Conservation (phyloP, 2,888 invertebrate genomes). For the Hypselothyrea guttata region DNA sequence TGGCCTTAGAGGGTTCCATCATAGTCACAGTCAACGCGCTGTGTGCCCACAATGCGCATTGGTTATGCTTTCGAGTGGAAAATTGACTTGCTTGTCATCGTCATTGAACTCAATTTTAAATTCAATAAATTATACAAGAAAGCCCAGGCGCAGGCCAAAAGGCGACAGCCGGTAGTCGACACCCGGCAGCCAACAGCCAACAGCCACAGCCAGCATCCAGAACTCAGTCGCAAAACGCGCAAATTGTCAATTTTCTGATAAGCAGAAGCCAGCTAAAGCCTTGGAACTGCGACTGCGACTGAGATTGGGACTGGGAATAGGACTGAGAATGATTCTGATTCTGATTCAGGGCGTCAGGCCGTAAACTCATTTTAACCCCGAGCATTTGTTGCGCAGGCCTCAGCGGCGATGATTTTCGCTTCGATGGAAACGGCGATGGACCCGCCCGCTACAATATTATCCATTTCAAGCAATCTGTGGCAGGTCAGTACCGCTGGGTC, state of each 20-base stretch:
- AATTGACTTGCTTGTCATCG: slow-evolving; percentile 79
- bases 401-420: slow-evolving; percentile 94
- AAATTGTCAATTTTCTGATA: slow-evolving; percentile 78
- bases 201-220: slow-evolving; percentile 1
- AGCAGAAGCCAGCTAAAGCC: slow-evolving; percentile 33
- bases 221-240: slow-evolving; percentile 59
- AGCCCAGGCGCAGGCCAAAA: slow-evolving; percentile 14
- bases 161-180: slow-evolving; percentile 4
- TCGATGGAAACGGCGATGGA: slow-evolving; percentile 95
- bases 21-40: slow-evolving; percentile 8
- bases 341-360: slow-evolving; percentile 28
- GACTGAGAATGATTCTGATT: no score
- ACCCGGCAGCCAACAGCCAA: slow-evolving; percentile 7
- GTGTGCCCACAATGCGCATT: slow-evolving; percentile 52
- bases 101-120: slow-evolving; percentile 80
- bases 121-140: slow-evolving; percentile 77
- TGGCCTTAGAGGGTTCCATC: background rate
- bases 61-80: slow-evolving; percentile 75
- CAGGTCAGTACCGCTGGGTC: slow-evolving; percentile 91
- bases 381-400: slow-evolving; percentile 85
- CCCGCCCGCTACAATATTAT: slow-evolving; percentile 97
- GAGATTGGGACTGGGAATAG: no score
- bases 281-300: background rate
- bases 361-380: slow-evolving; percentile 48
- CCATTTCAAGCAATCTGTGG: slow-evolving; percentile 93